Conservation (phyloP, 2,888 invertebrate genomes). For the Tetropium fuscum region DNA sequence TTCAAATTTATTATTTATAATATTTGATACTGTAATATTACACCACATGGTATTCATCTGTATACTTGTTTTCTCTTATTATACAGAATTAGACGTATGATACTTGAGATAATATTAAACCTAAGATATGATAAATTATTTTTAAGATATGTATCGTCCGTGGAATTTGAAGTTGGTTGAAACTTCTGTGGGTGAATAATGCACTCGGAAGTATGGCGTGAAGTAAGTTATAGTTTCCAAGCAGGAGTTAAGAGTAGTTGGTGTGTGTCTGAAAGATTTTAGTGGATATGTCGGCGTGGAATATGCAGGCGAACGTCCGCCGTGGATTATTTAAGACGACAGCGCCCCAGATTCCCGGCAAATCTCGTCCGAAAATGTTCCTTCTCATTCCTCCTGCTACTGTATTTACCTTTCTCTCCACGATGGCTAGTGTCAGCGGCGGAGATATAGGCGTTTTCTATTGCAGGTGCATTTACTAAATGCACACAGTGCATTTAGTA, state of each 20-base stretch:
- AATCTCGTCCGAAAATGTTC: conserved; percentile 57
- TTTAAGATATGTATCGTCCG: neutral
- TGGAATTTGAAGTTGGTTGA: neutral
- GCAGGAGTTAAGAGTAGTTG: conserved; percentile 1
- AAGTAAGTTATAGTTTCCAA: conserved; percentile 15
- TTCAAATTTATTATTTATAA: no score
- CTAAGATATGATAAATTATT: no score
- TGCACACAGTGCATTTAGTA: no score
- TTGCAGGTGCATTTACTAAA: no score
- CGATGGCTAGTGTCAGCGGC: conserved; percentile 27
- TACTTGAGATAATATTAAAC: no score
- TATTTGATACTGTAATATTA: no score
- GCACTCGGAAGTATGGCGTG: conserved; percentile 7
- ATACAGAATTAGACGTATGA: no score
- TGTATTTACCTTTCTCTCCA: conserved; percentile 59
- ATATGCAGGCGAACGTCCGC: conserved; percentile 36
- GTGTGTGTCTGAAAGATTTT: conserved; percentile 4
- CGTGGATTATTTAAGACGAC: conserved; percentile 60
- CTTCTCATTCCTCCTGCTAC: conserved; percentile 55
- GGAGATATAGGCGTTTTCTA: no score
- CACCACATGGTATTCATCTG: no score
- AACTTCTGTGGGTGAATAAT: conserved; percentile 10
- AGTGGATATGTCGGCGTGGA: conserved; percentile 3
- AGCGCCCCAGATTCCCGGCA: conserved; percentile 57
- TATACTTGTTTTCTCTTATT: no score